These are phyloP conservation scores for Pollenia angustigena DNA, from an alignment of 2,888 invertebrate species.

Conservation along the genomic window DNA sequence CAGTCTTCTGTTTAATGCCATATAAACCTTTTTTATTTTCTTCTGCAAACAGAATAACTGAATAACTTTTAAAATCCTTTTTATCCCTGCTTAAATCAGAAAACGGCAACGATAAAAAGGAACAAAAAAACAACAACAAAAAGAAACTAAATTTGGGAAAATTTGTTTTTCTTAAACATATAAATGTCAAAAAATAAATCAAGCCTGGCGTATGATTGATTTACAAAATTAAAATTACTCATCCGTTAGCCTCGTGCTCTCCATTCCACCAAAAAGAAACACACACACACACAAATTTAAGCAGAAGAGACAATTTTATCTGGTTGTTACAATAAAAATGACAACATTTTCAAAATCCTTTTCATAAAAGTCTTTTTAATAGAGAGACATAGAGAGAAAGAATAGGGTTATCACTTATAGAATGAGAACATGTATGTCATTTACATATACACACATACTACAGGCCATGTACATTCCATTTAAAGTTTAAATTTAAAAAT, in stretches of 20 bases:
- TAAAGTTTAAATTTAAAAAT: no score
- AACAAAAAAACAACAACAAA: neutral
- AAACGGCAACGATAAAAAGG: neutral
- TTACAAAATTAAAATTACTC: constrained; percentile 44
- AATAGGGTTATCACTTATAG: no score
- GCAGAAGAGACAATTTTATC: constrained; percentile 10
- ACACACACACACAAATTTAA: neutral
- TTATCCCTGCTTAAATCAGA: constrained; percentile 11
- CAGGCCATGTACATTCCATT: no score
- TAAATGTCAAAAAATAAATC: constrained; percentile 50
- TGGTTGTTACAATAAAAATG: constrained; percentile 46
- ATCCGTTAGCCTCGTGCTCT: constrained; percentile 6
- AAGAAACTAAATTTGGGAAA: neutral
- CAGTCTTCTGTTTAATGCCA: neutral
- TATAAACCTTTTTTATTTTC: neutral
- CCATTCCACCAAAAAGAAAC: neutral
- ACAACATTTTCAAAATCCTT: constrained; percentile 57
- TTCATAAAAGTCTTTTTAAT: constrained; percentile 53
- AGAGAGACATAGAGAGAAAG: no score
- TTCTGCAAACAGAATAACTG: neutral
- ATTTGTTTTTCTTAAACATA: neutral
- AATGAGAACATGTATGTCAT: no score
- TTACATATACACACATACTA: no score
- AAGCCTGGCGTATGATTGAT: constrained; percentile 65
- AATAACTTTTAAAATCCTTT: neutral